Evolutionary conservation across 2,113 vertebrate genomes (phyloP).

Genomic region (Chlorodrepanis virens): DNA sequence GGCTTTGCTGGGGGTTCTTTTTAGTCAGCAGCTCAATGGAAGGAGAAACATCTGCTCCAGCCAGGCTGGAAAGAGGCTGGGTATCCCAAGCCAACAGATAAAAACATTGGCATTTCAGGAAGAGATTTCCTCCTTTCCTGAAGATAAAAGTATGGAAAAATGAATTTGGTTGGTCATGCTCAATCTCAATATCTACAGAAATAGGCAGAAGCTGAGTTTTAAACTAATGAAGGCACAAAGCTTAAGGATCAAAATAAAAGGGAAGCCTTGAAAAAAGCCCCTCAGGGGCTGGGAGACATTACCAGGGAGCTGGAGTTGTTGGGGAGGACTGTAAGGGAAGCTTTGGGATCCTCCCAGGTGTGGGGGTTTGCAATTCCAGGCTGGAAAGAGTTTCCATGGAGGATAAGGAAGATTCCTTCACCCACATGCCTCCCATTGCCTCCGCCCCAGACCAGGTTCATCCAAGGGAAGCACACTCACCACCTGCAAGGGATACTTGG

Average conservation of each 20-base stretch:
- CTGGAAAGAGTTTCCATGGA: not conserved
- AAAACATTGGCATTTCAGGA: not conserved
- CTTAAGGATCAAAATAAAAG: slow-evolving; percentile 39
- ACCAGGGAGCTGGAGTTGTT: not conserved
- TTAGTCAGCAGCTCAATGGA: not conserved
- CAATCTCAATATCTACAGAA: not conserved
- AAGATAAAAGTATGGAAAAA: not conserved
- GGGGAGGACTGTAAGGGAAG: not conserved
- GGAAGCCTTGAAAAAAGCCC: not conserved
- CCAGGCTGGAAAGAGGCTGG: not conserved
- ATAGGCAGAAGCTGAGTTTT: not conserved
- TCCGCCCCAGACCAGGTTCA: not conserved
- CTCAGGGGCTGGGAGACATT: not conserved
- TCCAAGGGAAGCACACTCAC: not conserved
- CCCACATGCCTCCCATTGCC: fast-evolving
- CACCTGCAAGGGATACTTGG: not conserved
- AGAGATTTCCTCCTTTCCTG: not conserved
- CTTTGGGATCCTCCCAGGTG: fast-evolving
- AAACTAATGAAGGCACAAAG: slow-evolving; percentile 44
- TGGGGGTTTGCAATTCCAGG: not conserved
- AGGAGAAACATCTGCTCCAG: not conserved
- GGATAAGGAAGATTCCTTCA: not conserved
- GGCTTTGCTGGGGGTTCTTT: not conserved
- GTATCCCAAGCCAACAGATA: not conserved
- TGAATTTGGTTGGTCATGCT: fast-evolving